Evolutionary conservation across 2,113 vertebrate genomes (phyloP).

Genomic region (Diphyllodes magnificus): DNA sequence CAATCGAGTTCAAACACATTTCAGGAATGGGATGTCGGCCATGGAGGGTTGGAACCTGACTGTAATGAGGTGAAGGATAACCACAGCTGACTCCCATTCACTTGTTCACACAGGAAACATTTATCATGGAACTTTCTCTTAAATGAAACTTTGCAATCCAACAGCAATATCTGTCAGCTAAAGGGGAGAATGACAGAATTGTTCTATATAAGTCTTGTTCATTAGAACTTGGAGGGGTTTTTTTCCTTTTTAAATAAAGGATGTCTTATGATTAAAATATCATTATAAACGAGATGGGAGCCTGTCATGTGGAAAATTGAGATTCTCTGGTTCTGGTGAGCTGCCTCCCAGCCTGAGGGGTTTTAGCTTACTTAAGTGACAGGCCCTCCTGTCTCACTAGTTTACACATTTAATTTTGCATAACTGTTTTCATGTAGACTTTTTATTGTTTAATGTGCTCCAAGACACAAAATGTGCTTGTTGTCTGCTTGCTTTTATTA

Average conservation of each 20-base stretch:
- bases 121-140: conserved; percentile 21
- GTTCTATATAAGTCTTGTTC: not conserved
- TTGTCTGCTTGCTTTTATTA: not conserved
- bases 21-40: not conserved
- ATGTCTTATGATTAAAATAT: conserved; percentile 57
- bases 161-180: conserved; percentile 11
- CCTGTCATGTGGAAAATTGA: conserved; percentile 45
- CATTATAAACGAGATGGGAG: conserved; percentile 46
- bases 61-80: not conserved
- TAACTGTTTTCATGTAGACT: not conserved
- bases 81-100: not conserved
- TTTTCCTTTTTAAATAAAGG: not conserved
- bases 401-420: conserved; percentile 22
- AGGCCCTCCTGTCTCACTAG: not conserved
- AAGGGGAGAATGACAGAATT: not conserved
- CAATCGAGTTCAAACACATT: not conserved
- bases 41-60: not conserved
- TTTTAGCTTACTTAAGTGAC: not conserved
- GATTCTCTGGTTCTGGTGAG: conserved; percentile 36
- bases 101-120: not conserved
- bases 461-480: not conserved
- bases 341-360: not conserved
- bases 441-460: not conserved
- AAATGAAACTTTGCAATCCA: conserved; percentile 26
- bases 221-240: not conserved